Evolutionary conservation across 2,888 invertebrate genomes (phyloP).

Genomic region (Diarsia dahlii): DNA sequence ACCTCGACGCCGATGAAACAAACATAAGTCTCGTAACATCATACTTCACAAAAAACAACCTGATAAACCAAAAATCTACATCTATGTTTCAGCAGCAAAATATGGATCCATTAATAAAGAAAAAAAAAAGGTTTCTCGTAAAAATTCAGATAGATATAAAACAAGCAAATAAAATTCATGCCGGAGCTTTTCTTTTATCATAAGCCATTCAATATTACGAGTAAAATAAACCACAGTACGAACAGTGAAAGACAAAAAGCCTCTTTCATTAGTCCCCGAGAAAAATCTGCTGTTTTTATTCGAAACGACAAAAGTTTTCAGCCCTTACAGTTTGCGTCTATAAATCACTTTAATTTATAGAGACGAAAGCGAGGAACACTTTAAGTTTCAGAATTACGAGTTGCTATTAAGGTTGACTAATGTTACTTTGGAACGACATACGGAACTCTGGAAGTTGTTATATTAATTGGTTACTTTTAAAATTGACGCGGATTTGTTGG

Average conservation of each 20-base stretch:
- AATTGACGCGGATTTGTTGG: conserved; percentile 61
- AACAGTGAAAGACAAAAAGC: conserved; percentile 75
- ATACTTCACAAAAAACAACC: conserved; percentile 9
- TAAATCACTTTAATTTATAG: conserved; percentile 89
- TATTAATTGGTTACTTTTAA: conserved; percentile 64
- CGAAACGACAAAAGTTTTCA: conserved; percentile 84
- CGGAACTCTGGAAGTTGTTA: conserved; percentile 57
- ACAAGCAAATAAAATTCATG: conserved; percentile 71
- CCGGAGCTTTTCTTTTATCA: conserved; percentile 71
- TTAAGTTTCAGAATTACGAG: conserved; percentile 75
- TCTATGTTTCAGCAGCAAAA: conserved; percentile 40
- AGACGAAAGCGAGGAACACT: conserved; percentile 83
- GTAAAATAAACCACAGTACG: conserved; percentile 71
- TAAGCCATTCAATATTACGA: conserved; percentile 66
- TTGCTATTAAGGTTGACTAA: conserved; percentile 82
- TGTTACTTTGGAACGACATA: conserved; percentile 72
- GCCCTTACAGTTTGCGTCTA: conserved; percentile 80
- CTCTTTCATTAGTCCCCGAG: conserved; percentile 80
- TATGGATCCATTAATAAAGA: conserved; percentile 42
- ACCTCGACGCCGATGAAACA: neutral
- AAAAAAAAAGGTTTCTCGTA: conserved; percentile 52
- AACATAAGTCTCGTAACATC: neutral
- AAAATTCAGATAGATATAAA: conserved; percentile 64
- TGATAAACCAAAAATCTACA: conserved; percentile 22
- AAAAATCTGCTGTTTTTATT: conserved; percentile 82